Base-by-base conservation (phyloP, 2,113 vertebrate genomes). In the Cnemophilus loriae region DNA sequence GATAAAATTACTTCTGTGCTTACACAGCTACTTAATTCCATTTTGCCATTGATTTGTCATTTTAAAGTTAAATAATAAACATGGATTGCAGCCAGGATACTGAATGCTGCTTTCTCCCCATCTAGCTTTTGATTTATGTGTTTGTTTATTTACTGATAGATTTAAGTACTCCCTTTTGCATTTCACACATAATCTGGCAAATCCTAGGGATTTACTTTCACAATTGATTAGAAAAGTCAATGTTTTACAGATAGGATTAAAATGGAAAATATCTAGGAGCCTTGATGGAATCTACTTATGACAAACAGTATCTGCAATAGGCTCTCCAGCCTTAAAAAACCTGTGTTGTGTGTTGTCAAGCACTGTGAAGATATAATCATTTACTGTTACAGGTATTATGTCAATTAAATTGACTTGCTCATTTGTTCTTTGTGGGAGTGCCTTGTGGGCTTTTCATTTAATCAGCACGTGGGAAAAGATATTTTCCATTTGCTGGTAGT, bases 141-240 rank as follows among this genome's bases (percentile, higher is more conserved):
- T 90, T 96, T 97, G 94, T 94, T 97, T 97, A 94, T 97, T 97
- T 93, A 95, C 95, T 94, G 92, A 97, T 95, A 71, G 93, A 69
- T 91, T 71, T 93, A 96, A 96, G 93, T 46, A 71, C 75, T 97
- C 94, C 91, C 87, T 76, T 65, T 59, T 83, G 87, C 84, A 59
- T 94, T 97, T 97, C 96, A 93, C 91, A 93, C 95, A 96, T 96
- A 97, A 98, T 98, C 97, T 88, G 15, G 94, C 91, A 98, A 97
- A 97, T 97, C 97, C 96, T 52, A 33, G 83, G 95, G 97, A 97
- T 97, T 97, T 97, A 96, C 95, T 97, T 95, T 96, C 94, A 94
- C 70, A 73, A 97, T 95, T 98, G 97, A 98, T 98, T 97, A 94
- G 96, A 94, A 97, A 95, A 97, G 97, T 97, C 97, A 96, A 86